phyloP scores from a whole-genome alignment of 2,113 vertebrate genomes.

The Quiscalus mexicanus region DNA sequence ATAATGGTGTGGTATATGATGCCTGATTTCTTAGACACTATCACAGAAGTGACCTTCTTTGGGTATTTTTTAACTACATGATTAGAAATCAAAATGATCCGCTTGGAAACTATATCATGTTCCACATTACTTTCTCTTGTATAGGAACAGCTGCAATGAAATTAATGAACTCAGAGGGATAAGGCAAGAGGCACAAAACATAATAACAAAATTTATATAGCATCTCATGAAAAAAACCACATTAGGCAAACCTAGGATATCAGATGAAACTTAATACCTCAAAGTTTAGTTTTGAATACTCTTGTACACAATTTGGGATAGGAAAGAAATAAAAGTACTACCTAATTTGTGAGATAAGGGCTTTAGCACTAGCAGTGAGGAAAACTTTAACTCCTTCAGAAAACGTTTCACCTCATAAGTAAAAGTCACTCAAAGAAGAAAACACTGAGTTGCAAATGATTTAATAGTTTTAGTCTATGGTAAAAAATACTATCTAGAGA shows the following conservation, averaged over 20 bases:
- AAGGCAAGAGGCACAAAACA: background rate
- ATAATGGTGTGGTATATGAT: background rate
- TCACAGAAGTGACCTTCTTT: background rate
- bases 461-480: background rate
- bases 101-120: background rate
- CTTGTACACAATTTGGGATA: background rate
- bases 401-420: background rate
- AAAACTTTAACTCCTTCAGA: background rate
- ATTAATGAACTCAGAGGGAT: background rate
- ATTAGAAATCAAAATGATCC: background rate
- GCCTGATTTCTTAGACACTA: background rate
- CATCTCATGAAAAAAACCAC: accelerated
- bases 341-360: background rate
- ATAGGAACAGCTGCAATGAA: background rate
- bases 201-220: background rate
- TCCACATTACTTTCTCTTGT: background rate
- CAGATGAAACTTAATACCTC: background rate
- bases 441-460: background rate
- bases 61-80: background rate
- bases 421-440: background rate
- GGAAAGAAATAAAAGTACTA: background rate
- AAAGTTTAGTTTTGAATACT: background rate
- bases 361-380: background rate
- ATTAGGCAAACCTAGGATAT: background rate
- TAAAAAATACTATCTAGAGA: background rate